Evolutionary conservation across 2,113 vertebrate genomes (phyloP).

Genomic region (Eidolon helvum): DNA sequence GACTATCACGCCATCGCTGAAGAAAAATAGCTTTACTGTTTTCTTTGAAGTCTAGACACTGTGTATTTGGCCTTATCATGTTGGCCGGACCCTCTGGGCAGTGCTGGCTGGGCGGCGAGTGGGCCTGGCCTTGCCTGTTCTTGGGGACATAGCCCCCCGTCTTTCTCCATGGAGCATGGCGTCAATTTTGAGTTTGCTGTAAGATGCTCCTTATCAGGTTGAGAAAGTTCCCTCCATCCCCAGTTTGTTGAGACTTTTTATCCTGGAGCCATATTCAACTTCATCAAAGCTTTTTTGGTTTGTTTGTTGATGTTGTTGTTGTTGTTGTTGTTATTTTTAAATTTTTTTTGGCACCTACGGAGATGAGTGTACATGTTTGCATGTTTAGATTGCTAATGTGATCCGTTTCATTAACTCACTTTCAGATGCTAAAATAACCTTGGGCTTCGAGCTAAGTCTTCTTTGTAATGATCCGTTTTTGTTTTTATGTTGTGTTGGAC

Average conservation of each 20-base stretch:
- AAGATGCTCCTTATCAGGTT: rapidly evolving
- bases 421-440: neutral
- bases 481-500: too few species aligned
- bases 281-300: neutral
- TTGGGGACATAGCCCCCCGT: rapidly evolving
- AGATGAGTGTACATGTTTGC: neutral
- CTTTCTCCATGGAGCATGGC: rapidly evolving
- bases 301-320: too few species aligned
- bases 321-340: too few species aligned
- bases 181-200: rapidly evolving
- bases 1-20: rapidly evolving
- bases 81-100: rapidly evolving
- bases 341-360: rapidly evolving
- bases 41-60: rapidly evolving
- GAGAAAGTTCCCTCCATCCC: too few species aligned
- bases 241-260: neutral
- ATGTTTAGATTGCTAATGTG: neutral
- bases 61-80: rapidly evolving
- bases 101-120: too few species aligned
- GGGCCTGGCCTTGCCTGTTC: neutral
- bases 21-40: rapidly evolving
- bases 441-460: neutral
- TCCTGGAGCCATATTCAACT: rapidly evolving
- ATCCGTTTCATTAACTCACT: neutral
- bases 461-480: rapidly evolving